A percentile compares a stretch with the other conserved stretches of the same genome.
Conservation (phyloP, 2,113 vertebrate species). For the Conger conger region DNA sequence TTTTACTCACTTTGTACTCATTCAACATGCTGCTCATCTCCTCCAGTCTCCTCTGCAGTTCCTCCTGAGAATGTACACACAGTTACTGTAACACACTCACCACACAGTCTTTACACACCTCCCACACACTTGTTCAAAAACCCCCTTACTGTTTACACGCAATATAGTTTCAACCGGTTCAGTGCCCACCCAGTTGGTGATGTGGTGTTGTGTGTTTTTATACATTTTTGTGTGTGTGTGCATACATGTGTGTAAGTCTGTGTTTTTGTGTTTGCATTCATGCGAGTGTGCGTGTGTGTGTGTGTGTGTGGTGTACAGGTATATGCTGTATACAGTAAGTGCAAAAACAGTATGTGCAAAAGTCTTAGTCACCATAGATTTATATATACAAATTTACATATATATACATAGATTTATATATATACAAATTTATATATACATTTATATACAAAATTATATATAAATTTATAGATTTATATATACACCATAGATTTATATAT, state of each 20-base stretch:
- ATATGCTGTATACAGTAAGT: no score
- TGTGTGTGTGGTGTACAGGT: conserved; percentile 8
- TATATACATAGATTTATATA: no score
- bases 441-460: no score
- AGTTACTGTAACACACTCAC: not conserved
- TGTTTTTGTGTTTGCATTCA: no score
- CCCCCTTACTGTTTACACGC: not conserved
- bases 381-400: no score
- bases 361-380: no score
- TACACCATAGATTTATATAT: no score
- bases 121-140: not conserved
- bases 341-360: no score
- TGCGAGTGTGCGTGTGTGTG: not conserved
- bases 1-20: conserved; percentile 83
- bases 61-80: conserved; percentile 67
- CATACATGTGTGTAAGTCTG: not conserved
- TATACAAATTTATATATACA: no score
- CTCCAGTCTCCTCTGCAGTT: conserved; percentile 86
- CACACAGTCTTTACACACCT: not conserved
- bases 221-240: no score
- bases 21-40: conserved; percentile 83
- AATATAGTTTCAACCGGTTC: conserved; percentile 13
- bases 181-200: not conserved
- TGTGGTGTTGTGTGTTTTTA: no score
- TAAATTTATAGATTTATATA: no score